Evolutionary conservation across 2,113 vertebrate species (phyloP).

Genomic region (Sorex araneus): DNA sequence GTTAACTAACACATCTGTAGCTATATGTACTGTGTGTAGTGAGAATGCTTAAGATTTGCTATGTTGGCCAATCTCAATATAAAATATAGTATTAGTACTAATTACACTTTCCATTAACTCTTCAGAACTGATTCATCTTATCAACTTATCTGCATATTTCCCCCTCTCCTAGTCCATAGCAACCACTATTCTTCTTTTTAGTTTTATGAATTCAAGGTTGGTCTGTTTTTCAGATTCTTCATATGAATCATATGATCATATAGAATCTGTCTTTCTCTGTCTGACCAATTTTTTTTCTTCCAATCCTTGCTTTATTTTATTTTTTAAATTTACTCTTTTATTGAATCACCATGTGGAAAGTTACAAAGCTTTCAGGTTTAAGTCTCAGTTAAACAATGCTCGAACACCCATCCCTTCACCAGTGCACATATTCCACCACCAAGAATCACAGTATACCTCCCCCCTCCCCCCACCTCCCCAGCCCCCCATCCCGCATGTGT

Average conservation of each 20-base stretch:
- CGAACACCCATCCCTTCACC: too few species aligned
- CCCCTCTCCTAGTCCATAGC: neutral
- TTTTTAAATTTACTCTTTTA: too few species aligned
- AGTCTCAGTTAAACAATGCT: too few species aligned
- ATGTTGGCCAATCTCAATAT: conserved; percentile 1
- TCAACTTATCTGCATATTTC: neutral
- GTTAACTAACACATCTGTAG: neutral
- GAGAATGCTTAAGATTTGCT: neutral
- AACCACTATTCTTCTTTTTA: neutral
- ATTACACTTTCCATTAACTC: neutral
- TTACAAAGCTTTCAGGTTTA: too few species aligned
- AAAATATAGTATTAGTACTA: neutral
- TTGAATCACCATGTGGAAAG: too few species aligned
- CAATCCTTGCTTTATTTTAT: too few species aligned
- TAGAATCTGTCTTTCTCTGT: neutral
- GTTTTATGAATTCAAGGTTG: neutral
- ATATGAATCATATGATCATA: neutral
- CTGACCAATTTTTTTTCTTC: neutral
- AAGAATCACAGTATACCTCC: too few species aligned
- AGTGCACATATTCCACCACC: too few species aligned
- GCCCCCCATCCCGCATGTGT: too few species aligned
- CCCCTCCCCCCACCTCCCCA: too few species aligned
- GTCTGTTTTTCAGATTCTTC: neutral
- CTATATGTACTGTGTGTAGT: neutral
- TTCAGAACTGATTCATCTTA: neutral